Conservation (phyloP, 2,888 invertebrate species). For the Drosophila anomalata region DNA sequence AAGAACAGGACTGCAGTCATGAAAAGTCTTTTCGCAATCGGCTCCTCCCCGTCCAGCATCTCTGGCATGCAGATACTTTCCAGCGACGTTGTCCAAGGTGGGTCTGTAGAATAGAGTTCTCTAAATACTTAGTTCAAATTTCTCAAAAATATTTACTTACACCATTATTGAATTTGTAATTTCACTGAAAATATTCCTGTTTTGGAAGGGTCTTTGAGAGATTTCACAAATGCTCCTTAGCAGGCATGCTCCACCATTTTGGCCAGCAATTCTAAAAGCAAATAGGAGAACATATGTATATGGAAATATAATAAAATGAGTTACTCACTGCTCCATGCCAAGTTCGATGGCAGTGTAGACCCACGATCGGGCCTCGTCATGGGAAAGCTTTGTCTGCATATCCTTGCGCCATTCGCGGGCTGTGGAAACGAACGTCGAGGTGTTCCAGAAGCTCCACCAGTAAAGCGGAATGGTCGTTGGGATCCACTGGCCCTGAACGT, state of each 20-base stretch:
- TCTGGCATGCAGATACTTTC: constrained; percentile 72
- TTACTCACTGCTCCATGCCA: constrained; percentile 55
- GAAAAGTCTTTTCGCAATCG: constrained; percentile 68
- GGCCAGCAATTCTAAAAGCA: constrained; percentile 43
- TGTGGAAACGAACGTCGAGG: constrained; percentile 70
- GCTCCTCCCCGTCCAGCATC: constrained; percentile 68
- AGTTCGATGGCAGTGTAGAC: constrained; percentile 74
- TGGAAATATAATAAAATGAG: too few relatives aligned
- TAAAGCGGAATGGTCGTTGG: constrained; percentile 76
- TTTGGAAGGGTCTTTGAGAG: constrained; percentile 76
- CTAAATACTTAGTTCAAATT: background rate
- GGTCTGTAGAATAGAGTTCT: constrained; percentile 58
- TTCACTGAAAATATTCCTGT: constrained; percentile 64
- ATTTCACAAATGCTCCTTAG: constrained; percentile 84
- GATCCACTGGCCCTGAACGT: constrained; percentile 74
- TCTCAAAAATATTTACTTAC: constrained; percentile 62
- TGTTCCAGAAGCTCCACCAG: constrained; percentile 81
- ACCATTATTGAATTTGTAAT: constrained; percentile 75
- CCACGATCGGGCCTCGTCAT: constrained; percentile 71
- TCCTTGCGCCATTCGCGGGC: constrained; percentile 68
- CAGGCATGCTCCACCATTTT: constrained; percentile 82
- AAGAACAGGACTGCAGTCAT: constrained; percentile 51
- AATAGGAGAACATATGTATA: background rate
- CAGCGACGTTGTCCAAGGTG: constrained; percentile 62
- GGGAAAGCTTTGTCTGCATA: constrained; percentile 46